These are phyloP conservation scores for Hydrolagus affinis DNA, from an alignment of 2,113 vertebrate genomes.

Conservation along the genomic window DNA sequence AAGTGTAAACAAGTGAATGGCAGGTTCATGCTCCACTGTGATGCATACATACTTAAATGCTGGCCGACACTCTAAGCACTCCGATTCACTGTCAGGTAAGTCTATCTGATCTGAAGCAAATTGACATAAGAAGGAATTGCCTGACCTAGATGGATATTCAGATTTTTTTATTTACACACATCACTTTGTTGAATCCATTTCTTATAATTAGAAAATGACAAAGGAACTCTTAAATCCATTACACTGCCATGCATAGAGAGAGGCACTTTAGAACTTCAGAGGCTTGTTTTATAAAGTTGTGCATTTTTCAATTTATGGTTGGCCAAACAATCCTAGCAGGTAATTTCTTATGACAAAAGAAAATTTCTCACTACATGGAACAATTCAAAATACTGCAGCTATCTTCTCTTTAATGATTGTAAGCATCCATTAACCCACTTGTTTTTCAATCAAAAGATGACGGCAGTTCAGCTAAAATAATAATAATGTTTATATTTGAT, in stretches of 20 bases:
- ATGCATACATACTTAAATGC: too few relatives aligned
- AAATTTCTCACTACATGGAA: too few relatives aligned
- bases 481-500: too few relatives aligned
- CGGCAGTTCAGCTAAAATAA: too few relatives aligned
- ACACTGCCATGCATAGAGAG: background rate
- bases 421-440: too few relatives aligned
- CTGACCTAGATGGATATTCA: background rate
- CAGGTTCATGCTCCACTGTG: too few relatives aligned
- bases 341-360: too few relatives aligned
- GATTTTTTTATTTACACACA: background rate
- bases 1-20: too few relatives aligned
- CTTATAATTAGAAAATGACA: background rate
- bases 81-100: background rate
- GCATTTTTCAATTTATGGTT: background rate
- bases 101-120: background rate
- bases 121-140: background rate
- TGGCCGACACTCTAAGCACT: background rate
- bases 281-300: background rate
- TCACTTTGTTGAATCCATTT: background rate
- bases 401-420: too few relatives aligned
- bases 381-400: too few relatives aligned
- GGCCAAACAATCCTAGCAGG: background rate
- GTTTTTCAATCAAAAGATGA: too few relatives aligned
- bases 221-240: background rate
- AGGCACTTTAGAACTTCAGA: background rate